Conservation (phyloP, 1,140 invertebrate species). For the Brachystomella parvula region DNA sequence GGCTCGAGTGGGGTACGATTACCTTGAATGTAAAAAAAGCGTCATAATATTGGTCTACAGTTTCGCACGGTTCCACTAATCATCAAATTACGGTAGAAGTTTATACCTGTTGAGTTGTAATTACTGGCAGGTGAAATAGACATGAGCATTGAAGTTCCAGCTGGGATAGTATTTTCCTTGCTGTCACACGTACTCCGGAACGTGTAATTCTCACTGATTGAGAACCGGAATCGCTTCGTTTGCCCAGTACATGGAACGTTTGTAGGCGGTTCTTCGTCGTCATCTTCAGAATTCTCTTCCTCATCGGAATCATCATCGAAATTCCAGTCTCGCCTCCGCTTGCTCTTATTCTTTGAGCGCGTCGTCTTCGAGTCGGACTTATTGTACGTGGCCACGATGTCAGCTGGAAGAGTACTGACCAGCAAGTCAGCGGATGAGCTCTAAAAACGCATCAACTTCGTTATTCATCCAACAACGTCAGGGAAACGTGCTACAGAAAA, state of each 20-base stretch:
- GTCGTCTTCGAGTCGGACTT: neutral
- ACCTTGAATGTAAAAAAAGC: neutral
- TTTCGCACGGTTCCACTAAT: neutral
- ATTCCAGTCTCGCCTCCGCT: constrained; percentile 32
- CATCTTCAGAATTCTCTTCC: constrained; percentile 3
- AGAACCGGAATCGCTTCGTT: constrained; percentile 7
- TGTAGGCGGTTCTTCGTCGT: neutral
- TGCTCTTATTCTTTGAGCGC: constrained; percentile 9
- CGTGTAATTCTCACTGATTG: constrained; percentile 22
- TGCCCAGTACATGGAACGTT: neutral
- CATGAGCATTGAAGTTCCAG: neutral
- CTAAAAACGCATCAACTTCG: neutral
- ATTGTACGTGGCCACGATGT: neutral
- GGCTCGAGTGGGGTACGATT: neutral
- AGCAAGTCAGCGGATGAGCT: neutral
- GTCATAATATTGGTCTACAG: neutral
- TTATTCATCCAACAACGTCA: constrained; percentile 12
- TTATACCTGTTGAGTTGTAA: neutral
- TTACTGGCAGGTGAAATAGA: neutral
- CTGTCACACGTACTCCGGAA: constrained; percentile 9
- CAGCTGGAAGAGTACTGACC: neutral
- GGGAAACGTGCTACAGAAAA: constrained; percentile 1
- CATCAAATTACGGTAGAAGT: neutral
- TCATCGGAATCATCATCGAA: constrained; percentile 27
- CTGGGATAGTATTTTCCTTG: neutral